Evolutionary conservation across 2,113 vertebrate genomes (phyloP), one percentile per base, ranked within the genome.

Genomic region (Pundamilia nyererei): DNA sequence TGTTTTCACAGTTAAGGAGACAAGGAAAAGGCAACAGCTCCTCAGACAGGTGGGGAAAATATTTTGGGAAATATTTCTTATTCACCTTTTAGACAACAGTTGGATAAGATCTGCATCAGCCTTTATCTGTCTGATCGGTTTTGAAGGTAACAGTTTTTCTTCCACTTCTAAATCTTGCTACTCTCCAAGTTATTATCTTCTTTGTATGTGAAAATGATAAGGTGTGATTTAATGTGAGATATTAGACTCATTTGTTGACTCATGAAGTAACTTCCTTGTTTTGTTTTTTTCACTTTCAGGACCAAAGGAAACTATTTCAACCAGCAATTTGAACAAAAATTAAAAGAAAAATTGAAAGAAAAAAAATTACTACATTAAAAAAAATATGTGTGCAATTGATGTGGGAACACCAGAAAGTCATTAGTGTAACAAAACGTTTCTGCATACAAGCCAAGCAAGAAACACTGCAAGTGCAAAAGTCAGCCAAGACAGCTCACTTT

Each of bases 171-270:
- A 77, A 77, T 33, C 45, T 77, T 31, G 19, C 72, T n/a, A 5
- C 72, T 13, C 29, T 31, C 26, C 45, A 51, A 77, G 45, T 19
- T 77, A n/a, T 77, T 33, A 51, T 51, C 45, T 9, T 77, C 45
- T 33, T 51, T 51, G 72, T 77, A 29, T 31, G 26, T 13, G 17
- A 77, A 51, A 77, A 77, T 77, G 72, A 51, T 51, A 9, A 31
- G 15, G 26, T 77, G 72, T 51, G 45, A 77, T 77, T 49, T 31
- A 77, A 77, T n/a, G 45, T 31, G 26, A 77, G 45, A 49, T 77
- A n/a, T 77, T 47, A 77, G 42, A 29, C 42, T 31, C 6, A 49
- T 49, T 77, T 77, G 42, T 49, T 29, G 24, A 47, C 24, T 19
- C 6, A 3, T 19, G 70, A 51, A n/a, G 45, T 19, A 0, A 51